Evolutionary conservation across 2,797 vertebrate species (phyloP).

Genomic region (Chelonia mydas): DNA sequence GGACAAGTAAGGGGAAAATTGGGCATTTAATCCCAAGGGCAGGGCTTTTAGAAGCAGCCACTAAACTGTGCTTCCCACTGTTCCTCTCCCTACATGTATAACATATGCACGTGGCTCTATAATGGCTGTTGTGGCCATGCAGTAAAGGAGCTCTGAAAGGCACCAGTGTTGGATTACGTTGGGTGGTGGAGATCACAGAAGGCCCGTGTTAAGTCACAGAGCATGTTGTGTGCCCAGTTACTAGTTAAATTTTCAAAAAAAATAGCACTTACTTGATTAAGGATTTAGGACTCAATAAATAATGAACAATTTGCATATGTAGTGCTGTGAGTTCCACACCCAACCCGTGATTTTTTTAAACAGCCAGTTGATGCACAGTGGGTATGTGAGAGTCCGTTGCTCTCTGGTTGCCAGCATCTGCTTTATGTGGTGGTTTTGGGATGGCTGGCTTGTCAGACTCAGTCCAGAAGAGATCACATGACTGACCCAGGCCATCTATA

Average conservation of each 20-base stretch:
- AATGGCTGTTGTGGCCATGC: background rate
- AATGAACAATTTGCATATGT: constrained; percentile 69
- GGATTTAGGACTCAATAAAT: constrained; percentile 36
- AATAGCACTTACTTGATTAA: constrained; percentile 58
- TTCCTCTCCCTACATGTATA: background rate
- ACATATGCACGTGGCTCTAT: fast-evolving
- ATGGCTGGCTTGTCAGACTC: background rate
- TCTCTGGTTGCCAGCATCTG: constrained; percentile 49
- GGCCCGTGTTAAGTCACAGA: constrained; percentile 36
- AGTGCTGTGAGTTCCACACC: constrained; percentile 48
- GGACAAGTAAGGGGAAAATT: background rate
- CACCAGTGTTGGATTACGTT: background rate
- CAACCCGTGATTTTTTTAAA: constrained; percentile 32
- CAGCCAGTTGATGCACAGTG: constrained; percentile 36
- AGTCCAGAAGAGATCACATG: background rate
- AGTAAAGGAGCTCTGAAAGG: background rate
- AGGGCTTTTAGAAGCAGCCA: background rate
- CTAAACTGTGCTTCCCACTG: background rate
- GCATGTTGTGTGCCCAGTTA: background rate
- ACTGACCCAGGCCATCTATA: constrained; percentile 14
- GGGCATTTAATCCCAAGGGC: background rate
- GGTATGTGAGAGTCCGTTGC: background rate
- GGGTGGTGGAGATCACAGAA: background rate
- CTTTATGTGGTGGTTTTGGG: constrained; percentile 57
- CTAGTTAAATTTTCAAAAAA: constrained; percentile 56